Evolutionary conservation across 2,888 invertebrate species (phyloP), one percentile per base, ranked within the genome.

Genomic region (Beris morrisii): DNA sequence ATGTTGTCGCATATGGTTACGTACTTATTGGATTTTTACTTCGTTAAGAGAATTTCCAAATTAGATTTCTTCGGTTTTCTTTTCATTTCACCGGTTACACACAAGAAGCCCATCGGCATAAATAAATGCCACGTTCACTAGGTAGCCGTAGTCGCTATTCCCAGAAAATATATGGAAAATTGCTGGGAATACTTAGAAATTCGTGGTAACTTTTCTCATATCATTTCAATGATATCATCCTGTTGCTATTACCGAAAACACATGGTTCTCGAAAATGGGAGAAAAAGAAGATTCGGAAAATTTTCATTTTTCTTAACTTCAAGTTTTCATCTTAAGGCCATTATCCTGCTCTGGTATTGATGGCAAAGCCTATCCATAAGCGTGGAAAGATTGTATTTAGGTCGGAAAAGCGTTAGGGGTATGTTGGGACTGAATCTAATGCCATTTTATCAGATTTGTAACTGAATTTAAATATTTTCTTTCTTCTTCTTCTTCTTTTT

Each of bases 371-470:
- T 9, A 3, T 38, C 38, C 9, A 3, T 9, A 38, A 38, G 38
- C 38, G 3, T 38, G 5, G 5, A 22, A 22, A 7, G 38, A 48
- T 12, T 48, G 48, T n/a, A 12, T 12, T 15, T 48, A 13, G 48
- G n/a, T 13, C 4, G 48, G 4, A 13, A 13, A 6, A 15, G n/a
- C 48, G 15, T 5, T 48, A 6, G 6, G 48, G 15, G 48, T 48
- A 1, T 53, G 53, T 5, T 15, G 53, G 53, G 28, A 53, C 13
- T 53, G 44, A 56, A 22, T 38, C 56, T 44, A 56, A 56, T 43
- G 56, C 43, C 56, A 52, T 44, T 56, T 56, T 56, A 22, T 15
- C 56, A 56, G 56, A 56, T 56, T 56, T 56, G 56, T 56, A 56
- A 43, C 56, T 56, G 43, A 56, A 56, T 56, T 56, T 56, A 56